These are phyloP conservation scores for Rhyacophila brunnea DNA, from an alignment of 1,140 invertebrate genomes.

Conservation along the genomic window DNA sequence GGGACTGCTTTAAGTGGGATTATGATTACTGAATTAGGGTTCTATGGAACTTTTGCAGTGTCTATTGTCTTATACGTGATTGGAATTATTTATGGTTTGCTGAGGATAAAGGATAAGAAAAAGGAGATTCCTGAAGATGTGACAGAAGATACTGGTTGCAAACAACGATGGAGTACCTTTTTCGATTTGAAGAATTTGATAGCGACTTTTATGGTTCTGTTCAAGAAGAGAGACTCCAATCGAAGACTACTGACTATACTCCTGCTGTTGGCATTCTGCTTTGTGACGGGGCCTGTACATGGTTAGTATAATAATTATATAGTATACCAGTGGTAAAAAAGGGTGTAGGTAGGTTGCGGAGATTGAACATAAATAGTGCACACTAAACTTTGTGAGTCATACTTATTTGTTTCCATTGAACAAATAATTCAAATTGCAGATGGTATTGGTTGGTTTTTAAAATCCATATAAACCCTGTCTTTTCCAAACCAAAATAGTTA, in stretches of 20 bases:
- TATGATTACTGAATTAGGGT: conserved; percentile 68
- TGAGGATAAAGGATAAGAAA: conserved; percentile 56
- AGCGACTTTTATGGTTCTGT: conserved; percentile 50
- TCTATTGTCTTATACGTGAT: conserved; percentile 69
- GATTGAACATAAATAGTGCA: no score
- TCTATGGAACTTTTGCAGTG: conserved; percentile 76
- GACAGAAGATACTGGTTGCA: conserved; percentile 28
- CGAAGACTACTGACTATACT: conserved; percentile 47
- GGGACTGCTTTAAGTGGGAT: conserved; percentile 77
- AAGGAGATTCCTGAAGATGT: conserved; percentile 35
- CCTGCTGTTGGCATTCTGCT: conserved; percentile 48
- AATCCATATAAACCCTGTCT: no score
- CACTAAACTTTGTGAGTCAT: no score
- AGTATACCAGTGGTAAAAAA: no score
- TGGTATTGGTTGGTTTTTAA: no score
- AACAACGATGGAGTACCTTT: conserved; percentile 36
- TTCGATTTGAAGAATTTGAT: conserved; percentile 46
- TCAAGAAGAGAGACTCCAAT: conserved; percentile 45
- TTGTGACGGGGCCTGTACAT: conserved; percentile 54
- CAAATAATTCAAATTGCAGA: no score
- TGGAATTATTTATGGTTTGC: conserved; percentile 54
- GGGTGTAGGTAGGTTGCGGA: no score
- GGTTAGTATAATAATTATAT: conserved; percentile 41
- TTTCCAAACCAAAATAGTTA: no score
- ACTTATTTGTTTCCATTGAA: no score